These are phyloP conservation scores for Aulostomus chinensis DNA, from an alignment of 2,797 vertebrate species.

Conservation along the genomic window DNA sequence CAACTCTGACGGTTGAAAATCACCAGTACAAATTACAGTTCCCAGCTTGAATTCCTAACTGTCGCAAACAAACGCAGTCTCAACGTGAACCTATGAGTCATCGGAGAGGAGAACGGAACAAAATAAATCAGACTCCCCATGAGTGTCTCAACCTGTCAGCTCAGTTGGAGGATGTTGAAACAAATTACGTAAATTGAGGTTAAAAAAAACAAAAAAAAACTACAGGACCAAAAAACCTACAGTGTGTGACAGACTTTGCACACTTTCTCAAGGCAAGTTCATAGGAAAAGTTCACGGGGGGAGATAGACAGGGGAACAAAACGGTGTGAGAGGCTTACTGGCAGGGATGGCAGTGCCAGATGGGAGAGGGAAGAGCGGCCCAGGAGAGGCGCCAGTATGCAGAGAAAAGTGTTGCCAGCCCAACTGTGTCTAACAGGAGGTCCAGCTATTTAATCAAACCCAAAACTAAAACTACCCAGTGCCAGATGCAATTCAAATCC, in stretches of 20 bases:
- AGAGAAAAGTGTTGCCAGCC: conserved; percentile 77
- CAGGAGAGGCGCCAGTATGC: conserved; percentile 78
- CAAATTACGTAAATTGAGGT: no score
- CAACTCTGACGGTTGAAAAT: no score
- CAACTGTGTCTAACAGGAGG: conserved; percentile 83
- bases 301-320: conserved; percentile 47
- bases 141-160: no score
- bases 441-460: conserved; percentile 83
- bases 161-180: no score
- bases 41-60: no score
- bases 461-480: conserved; percentile 74
- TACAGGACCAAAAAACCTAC: no score
- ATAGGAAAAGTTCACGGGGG: conserved; percentile 46
- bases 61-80: no score
- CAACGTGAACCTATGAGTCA: no score
- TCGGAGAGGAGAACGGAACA: no score
- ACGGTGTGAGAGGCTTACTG: conserved; percentile 64
- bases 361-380: conserved; percentile 74
- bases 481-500: conserved; percentile 84
- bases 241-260: conserved; percentile 11
- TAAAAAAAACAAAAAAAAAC: no score
- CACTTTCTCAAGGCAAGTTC: conserved; percentile 21
- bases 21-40: no score
- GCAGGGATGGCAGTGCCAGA: conserved; percentile 76
- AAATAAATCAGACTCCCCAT: no score